Evolutionary conservation across 2,113 vertebrate genomes (phyloP), one percentile per base, ranked within the genome.

Genomic region (Lutjanus erythropterus): DNA sequence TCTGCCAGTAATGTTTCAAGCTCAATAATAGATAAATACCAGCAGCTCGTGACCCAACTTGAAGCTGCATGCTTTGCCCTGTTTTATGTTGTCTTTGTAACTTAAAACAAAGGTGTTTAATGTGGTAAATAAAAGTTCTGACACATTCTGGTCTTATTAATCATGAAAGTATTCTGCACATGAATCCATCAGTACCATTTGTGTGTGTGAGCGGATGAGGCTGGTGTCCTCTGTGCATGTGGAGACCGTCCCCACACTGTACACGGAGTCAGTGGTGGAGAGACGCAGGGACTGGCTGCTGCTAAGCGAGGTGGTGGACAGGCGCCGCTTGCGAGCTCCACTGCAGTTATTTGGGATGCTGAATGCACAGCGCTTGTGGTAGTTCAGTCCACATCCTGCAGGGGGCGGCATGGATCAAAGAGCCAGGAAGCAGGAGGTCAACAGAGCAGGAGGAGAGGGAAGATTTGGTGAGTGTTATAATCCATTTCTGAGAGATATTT

Each of bases 261-360:
- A 91, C 84, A 94, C 82, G 5, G 96, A 96, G 39, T 97, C 96
- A 0, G 95, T 94, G 85, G 91, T 95, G 49, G 96, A 95, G 4
- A 97, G 95, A 47, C 96, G 95, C 62, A 96, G 91, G 0, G 96
- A 97, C 71, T 96, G 96, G 47, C 91, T 95, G 80, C 95, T 97
- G 90, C 93, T 95, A 79, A 97, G 92, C 0, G 97, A 97, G 0
- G 96, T 96, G 86, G 96, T 97, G 25, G 97, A 98, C 44, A 97
- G 93, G 3, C 96, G 96, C 1, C 97, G 87, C 52, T 97, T 98
- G 0, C 96, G 95, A 2, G 96, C 97, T 1, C 97, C 96, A 0
- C 96, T 98, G 92, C 97, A 98, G 92, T 98, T 98, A 88, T 98
- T 98, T 0, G 97, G 97, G 83, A 98, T 97, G 89, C 94, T 97